Evolutionary conservation across 2,797 vertebrate genomes (phyloP).

Genomic region (Eurystomus glaucurus): DNA sequence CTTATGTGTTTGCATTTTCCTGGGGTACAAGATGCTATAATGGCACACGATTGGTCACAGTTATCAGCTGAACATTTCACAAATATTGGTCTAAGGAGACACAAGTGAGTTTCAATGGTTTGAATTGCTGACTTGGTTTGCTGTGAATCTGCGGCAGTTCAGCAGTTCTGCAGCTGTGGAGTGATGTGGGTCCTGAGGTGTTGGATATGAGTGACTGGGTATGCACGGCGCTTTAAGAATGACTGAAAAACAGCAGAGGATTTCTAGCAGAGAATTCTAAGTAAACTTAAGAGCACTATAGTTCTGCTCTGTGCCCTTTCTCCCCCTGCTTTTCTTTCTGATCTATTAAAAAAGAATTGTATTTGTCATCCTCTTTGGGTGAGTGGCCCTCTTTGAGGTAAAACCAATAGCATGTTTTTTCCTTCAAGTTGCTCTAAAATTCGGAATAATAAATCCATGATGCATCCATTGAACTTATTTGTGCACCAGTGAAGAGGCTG

Average conservation of each 20-base stretch:
- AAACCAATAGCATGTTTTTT: background rate
- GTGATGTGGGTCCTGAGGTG: background rate
- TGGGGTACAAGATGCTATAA: background rate
- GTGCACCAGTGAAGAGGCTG: background rate
- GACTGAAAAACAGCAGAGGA: background rate
- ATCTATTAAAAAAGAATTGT: background rate
- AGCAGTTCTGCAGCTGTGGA: background rate
- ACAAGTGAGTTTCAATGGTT: background rate
- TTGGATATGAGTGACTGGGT: fast-evolving
- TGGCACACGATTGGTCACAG: background rate
- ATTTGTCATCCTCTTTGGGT: background rate
- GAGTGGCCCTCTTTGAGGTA: background rate
- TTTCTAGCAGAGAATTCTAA: background rate
- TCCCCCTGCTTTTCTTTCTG: background rate
- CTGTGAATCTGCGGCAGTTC: background rate
- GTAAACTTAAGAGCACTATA: background rate
- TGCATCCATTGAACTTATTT: background rate
- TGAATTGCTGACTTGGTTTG: background rate
- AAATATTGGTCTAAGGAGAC: background rate
- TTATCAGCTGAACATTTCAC: background rate
- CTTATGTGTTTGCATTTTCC: background rate
- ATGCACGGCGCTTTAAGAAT: background rate
- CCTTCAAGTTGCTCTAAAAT: background rate
- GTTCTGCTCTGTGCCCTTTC: background rate
- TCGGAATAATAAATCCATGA: background rate